Evolutionary conservation across 92 coral and sea anemone species (phyloP), one percentile per base, ranked within the genome.

Genomic region (Epizoanthus scotinus): DNA sequence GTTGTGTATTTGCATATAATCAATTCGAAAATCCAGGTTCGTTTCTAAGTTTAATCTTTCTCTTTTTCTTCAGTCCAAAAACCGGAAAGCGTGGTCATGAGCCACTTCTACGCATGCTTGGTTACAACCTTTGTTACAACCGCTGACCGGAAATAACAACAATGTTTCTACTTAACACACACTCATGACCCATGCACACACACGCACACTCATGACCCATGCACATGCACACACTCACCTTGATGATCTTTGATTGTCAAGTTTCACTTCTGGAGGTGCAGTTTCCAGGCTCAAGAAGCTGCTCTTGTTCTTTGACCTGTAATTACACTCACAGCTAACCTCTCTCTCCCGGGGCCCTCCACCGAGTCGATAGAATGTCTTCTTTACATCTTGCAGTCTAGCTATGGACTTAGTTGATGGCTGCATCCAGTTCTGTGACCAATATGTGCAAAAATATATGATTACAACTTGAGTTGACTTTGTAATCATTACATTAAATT

Each of bases 301-400:
- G 40, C 75, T 81, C 56, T 44, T 86, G 77, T 70, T 84, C 68
- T 90, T 90, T 50, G 91, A 82, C 47, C 97, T 82, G 81, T 90
- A 90, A 71, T 90, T 90, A 75, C 97, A 90, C 44, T 82, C 84
- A 69, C 97, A 90, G 65, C 82, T 82, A 7, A 87, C 94, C 62
- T 92, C 89, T 67, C 94, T 90, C 66, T 92, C 97, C 61, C 86
- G 77, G 62, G 94, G 97, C 7, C 97, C 94, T 0, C 97, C 97
- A 60, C 92, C 90, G 71, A 92, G 90, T 27, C 78, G 80, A 52
- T 90, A 90, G 22, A 86, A 79, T 14, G 86, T 90, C 86, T 90
- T 87, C 72, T 92, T 92, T 0, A 90, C 87, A 85, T 89, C 89
- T 73, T 92, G 83, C 3, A 92, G 92, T 55, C 91, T 85, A 28